Percentiles rank a stretch among this genome's conserved stretches.
phyloP scores from a whole-genome alignment of 2,888 invertebrate species.

The Pocota personata region DNA sequence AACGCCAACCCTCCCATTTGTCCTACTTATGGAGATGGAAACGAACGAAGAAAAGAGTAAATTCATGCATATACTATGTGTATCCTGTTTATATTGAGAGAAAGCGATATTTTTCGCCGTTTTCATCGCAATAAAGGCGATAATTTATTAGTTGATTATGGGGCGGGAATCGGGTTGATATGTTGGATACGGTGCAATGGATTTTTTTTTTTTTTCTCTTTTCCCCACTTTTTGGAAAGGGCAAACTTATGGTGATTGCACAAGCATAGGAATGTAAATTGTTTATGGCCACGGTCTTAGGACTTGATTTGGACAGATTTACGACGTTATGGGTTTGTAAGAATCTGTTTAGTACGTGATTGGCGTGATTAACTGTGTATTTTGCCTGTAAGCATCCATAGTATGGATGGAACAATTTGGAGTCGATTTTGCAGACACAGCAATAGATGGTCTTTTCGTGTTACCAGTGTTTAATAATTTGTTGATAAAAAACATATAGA shows the following conservation, averaged over 20 bases:
- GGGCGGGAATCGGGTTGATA: slow-evolving; percentile 25
- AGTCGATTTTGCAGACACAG: slow-evolving; percentile 9
- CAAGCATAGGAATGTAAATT: slow-evolving; percentile 64
- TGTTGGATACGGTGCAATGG: slow-evolving; percentile 53
- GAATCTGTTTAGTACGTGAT: slow-evolving; percentile 65
- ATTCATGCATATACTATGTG: slow-evolving; percentile 23
- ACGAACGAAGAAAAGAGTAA: slow-evolving; percentile 21
- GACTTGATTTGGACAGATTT: slow-evolving; percentile 70
- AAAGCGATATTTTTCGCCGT: slow-evolving; percentile 66
- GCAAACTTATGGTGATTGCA: slow-evolving; percentile 68
- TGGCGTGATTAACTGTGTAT: slow-evolving; percentile 60
- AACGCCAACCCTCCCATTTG: slow-evolving; percentile 10
- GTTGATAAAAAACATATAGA: background rate
- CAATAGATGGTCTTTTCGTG: background rate
- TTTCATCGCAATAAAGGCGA: slow-evolving; percentile 73
- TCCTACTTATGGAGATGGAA: slow-evolving; percentile 46
- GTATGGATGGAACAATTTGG: slow-evolving; percentile 9
- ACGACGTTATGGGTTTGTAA: slow-evolving; percentile 60
- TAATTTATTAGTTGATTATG: slow-evolving; percentile 73
- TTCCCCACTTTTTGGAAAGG: background rate
- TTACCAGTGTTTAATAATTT: background rate
- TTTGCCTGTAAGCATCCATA: background rate
- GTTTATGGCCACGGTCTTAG: slow-evolving; percentile 56
- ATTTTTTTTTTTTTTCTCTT: too few relatives aligned
- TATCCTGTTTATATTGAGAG: slow-evolving; percentile 47